Evolutionary conservation across 2,797 vertebrate species (phyloP).

Genomic region (Pogonophryne albipinna): DNA sequence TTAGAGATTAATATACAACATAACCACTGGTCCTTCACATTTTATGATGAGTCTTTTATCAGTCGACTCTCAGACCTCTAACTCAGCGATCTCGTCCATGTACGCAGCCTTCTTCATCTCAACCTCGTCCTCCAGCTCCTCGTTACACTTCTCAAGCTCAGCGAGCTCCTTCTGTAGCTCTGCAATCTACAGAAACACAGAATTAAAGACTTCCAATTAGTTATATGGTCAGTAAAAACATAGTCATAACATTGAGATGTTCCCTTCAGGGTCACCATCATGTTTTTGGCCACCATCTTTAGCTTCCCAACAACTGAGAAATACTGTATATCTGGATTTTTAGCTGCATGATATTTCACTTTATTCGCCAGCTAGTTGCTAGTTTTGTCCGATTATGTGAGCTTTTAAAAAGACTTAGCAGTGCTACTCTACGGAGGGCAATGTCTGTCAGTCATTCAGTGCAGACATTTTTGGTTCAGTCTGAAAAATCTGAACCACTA

Average conservation of each 20-base stretch:
- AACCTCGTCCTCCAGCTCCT: slow-evolving; percentile 78
- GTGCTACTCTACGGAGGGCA: neutral
- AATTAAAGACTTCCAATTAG: neutral
- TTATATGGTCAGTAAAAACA: neutral
- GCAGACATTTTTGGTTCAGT: neutral
- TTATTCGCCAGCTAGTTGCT: neutral
- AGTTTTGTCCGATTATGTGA: neutral
- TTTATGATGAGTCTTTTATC: slow-evolving; percentile 48
- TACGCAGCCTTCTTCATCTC: slow-evolving; percentile 70
- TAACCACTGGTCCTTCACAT: slow-evolving; percentile 47
- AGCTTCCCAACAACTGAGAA: neutral
- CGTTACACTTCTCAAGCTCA: slow-evolving; percentile 70
- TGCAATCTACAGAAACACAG: slow-evolving; percentile 67
- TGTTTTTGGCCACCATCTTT: slow-evolving; percentile 3
- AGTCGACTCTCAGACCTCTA: slow-evolving; percentile 76
- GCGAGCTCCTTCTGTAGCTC: slow-evolving; percentile 76
- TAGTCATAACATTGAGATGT: neutral
- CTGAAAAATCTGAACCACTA: slow-evolving; percentile 8
- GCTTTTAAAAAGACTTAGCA: neutral
- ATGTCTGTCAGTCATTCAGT: neutral
- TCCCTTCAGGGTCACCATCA: neutral
- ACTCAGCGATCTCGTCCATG: slow-evolving; percentile 76
- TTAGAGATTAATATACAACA: slow-evolving; percentile 48
- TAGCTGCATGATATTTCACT: neutral
- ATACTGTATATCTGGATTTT: neutral